These are phyloP conservation scores for Xenopus tropicalis DNA, from an alignment of 2,113 vertebrate species.

Conservation along the genomic window DNA sequence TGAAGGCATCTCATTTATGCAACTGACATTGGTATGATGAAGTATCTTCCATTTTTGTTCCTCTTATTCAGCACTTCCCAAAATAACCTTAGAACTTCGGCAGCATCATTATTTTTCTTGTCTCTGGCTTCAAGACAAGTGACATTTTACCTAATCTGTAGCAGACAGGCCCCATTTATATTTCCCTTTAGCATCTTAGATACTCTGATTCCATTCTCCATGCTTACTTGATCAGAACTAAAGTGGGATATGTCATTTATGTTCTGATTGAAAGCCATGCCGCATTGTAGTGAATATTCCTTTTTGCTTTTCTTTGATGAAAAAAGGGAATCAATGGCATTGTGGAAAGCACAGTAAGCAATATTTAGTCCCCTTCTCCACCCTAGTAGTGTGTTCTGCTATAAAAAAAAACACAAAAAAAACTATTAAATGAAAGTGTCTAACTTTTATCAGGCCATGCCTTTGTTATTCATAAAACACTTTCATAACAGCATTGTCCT, in stretches of 20 bases:
- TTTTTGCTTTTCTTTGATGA: neutral
- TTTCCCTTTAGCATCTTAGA: neutral
- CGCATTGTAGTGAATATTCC: slow-evolving; percentile 20
- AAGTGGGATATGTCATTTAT: slow-evolving; percentile 21
- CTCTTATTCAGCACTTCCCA: slow-evolving; percentile 21
- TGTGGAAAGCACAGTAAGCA: too few species aligned
- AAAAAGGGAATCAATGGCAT: neutral
- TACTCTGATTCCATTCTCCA: neutral
- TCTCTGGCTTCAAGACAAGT: slow-evolving; percentile 2
- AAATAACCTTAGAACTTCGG: slow-evolving; percentile 3
- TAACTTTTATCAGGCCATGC: too few species aligned
- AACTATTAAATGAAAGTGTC: too few species aligned
- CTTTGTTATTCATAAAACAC: too few species aligned
- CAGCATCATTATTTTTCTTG: slow-evolving; percentile 8
- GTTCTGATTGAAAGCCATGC: neutral
- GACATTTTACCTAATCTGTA: slow-evolving; percentile 20
- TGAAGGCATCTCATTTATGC: slow-evolving; percentile 5
- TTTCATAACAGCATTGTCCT: too few species aligned
- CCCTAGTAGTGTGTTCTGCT: too few species aligned
- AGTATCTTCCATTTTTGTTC: neutral
- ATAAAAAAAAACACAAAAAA: too few species aligned
- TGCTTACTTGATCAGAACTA: neutral
- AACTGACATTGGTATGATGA: slow-evolving; percentile 4
- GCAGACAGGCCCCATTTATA: neutral
- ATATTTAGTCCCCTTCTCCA: too few species aligned